These are phyloP conservation scores for Sarcophaga rosellei DNA, from an alignment of 2,888 invertebrate species.

Conservation along the genomic window DNA sequence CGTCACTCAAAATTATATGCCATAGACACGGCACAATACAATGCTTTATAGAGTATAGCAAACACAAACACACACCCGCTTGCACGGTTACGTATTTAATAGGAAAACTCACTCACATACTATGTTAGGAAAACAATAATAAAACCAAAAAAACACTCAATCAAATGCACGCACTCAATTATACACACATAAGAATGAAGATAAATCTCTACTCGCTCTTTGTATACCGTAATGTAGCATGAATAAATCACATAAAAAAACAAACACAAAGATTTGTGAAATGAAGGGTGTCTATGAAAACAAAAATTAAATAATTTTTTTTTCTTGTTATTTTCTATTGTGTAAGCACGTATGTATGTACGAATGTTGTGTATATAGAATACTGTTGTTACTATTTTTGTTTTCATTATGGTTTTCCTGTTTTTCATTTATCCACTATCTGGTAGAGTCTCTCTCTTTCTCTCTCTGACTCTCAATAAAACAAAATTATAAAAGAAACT, in stretches of 20 bases:
- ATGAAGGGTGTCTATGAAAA: conserved; percentile 55
- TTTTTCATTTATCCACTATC: not conserved
- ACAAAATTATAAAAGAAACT: not conserved
- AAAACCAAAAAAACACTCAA: not conserved
- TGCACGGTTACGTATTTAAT: not conserved
- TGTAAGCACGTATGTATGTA: not conserved
- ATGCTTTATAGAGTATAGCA: not conserved
- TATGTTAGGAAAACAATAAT: not conserved
- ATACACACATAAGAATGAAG: too few species aligned
- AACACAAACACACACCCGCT: not conserved
- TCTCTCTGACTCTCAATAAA: not conserved
- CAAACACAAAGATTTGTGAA: conserved; percentile 31
- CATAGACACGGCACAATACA: not conserved
- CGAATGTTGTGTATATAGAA: not conserved
- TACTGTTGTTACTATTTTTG: not conserved
- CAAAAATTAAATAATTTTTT: conserved; percentile 6
- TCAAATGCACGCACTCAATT: not conserved
- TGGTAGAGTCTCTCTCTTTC: not conserved
- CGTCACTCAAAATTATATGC: conserved; percentile 4
- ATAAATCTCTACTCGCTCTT: not conserved
- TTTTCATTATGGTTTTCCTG: not conserved
- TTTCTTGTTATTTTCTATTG: not conserved
- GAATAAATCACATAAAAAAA: conserved; percentile 36
- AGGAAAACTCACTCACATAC: conserved; percentile 1
- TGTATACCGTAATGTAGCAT: conserved; percentile 6